Percentiles rank a stretch among this genome's conserved stretches.
Evolutionary conservation across 2,113 vertebrate species (phyloP).

Genomic region (Elephas maximus): DNA sequence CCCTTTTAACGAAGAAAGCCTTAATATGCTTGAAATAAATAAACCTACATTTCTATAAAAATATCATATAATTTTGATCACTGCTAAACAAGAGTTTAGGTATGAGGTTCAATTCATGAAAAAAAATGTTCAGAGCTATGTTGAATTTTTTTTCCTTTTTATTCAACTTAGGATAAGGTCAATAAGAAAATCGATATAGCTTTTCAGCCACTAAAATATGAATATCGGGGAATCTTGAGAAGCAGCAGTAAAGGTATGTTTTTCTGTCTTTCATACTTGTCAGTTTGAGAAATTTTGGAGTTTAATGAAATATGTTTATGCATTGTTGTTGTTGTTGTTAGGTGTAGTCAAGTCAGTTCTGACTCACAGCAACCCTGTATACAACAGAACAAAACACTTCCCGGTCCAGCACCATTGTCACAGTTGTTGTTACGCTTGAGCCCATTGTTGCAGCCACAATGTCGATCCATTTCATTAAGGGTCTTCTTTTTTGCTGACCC

Average conservation of each 20-base stretch:
- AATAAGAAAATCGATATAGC: not conserved
- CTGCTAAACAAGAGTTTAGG: not conserved
- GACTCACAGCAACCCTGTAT: too few species aligned
- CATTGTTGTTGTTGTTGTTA: too few species aligned
- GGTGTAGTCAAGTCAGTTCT: too few species aligned
- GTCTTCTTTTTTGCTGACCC: too few species aligned
- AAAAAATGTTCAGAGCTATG: slow-evolving; percentile 15
- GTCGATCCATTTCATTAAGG: too few species aligned
- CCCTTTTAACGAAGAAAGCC: slow-evolving; percentile 48
- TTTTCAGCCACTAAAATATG: slow-evolving; percentile 30
- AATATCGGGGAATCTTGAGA: not conserved
- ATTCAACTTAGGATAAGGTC: slow-evolving; percentile 42
- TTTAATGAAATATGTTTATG: not conserved
- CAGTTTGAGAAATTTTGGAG: not conserved
- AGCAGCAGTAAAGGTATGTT: not conserved
- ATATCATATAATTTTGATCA: not conserved
- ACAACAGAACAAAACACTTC: too few species aligned
- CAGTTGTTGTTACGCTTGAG: too few species aligned
- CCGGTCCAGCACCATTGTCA: too few species aligned
- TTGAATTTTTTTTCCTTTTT: slow-evolving; percentile 39
- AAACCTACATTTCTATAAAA: slow-evolving; percentile 41
- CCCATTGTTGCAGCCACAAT: too few species aligned
- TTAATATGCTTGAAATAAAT: slow-evolving; percentile 43
- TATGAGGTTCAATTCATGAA: slow-evolving; percentile 29
- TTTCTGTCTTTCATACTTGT: not conserved